These are phyloP conservation scores for Tachysurus fulvidraco DNA, from an alignment of 2,113 vertebrate genomes.

Conservation along the genomic window DNA sequence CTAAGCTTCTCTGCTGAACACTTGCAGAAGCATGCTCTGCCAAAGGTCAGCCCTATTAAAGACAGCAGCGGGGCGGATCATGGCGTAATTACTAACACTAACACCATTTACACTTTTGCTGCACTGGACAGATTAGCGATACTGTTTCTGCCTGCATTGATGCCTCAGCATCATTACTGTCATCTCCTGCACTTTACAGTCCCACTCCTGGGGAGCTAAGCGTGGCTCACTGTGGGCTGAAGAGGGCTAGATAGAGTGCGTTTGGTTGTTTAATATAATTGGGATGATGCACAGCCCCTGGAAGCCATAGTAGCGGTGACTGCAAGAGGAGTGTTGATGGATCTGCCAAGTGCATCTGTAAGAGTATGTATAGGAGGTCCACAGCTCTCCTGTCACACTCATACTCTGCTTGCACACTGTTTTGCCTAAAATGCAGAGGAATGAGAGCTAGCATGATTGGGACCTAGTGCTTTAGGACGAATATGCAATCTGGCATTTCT, in stretches of 20 bases:
- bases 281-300: slow-evolving; percentile 43
- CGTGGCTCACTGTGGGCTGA: slow-evolving; percentile 12
- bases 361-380: slow-evolving; percentile 17
- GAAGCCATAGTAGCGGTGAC: slow-evolving; percentile 34
- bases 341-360: slow-evolving; percentile 46
- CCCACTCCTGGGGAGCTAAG: background rate
- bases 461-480: background rate
- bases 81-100: slow-evolving; percentile 47
- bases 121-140: slow-evolving; percentile 36
- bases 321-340: slow-evolving; percentile 44
- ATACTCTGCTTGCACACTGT: slow-evolving; percentile 17
- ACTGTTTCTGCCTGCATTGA: slow-evolving; percentile 8
- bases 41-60: slow-evolving; percentile 43
- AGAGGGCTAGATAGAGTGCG: slow-evolving; percentile 18
- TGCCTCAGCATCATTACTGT: slow-evolving; percentile 36
- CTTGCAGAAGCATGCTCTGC: slow-evolving; percentile 7
- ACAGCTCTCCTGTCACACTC: background rate
- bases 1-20: background rate
- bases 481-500: background rate
- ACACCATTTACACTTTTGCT: slow-evolving; percentile 46
- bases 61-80: slow-evolving; percentile 24
- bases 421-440: slow-evolving; percentile 12
- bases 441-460: background rate
- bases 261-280: slow-evolving; percentile 39
- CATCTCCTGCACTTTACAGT: slow-evolving; percentile 29